Evolutionary conservation across 2,888 invertebrate species (phyloP).

Genomic region (Celastrina argiolus): DNA sequence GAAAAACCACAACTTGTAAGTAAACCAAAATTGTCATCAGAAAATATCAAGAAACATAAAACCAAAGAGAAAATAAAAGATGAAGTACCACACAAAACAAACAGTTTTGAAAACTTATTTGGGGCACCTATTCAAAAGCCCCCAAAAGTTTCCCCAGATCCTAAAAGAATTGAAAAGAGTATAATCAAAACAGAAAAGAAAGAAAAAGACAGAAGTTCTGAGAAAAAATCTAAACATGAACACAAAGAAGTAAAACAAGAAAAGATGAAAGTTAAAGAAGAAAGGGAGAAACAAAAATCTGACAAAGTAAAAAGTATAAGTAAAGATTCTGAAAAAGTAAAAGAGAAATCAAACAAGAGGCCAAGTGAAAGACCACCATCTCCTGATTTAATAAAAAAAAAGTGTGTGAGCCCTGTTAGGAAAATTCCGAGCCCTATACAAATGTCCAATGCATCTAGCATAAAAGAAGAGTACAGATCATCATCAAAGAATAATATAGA

Average conservation of each 20-base stretch:
- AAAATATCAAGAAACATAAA: constrained; percentile 79
- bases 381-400: constrained; percentile 61
- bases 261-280: constrained; percentile 69
- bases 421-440: constrained; percentile 57
- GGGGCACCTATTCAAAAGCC: constrained; percentile 89
- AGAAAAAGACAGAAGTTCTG: constrained; percentile 74
- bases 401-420: constrained; percentile 56
- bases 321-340: constrained; percentile 76
- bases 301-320: constrained; percentile 73
- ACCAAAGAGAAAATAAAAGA: constrained; percentile 70
- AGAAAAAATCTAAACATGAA: constrained; percentile 71
- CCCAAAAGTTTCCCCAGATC: constrained; percentile 82
- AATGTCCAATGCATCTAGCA: constrained; percentile 63
- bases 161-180: constrained; percentile 72
- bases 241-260: constrained; percentile 66
- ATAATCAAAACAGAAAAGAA: constrained; percentile 71
- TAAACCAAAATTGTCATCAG: constrained; percentile 83
- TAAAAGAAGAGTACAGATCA: constrained; percentile 65
- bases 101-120: constrained; percentile 88
- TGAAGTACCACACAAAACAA: constrained; percentile 76
- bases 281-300: constrained; percentile 66
- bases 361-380: constrained; percentile 61
- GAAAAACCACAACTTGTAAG: constrained; percentile 81
- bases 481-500: constrained; percentile 52
- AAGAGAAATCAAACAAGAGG: constrained; percentile 75